Percentiles rank a stretch among this genome's conserved stretches.
phyloP scores from a whole-genome alignment of 2,113 vertebrate genomes.

The Hemicordylus capensis region DNA sequence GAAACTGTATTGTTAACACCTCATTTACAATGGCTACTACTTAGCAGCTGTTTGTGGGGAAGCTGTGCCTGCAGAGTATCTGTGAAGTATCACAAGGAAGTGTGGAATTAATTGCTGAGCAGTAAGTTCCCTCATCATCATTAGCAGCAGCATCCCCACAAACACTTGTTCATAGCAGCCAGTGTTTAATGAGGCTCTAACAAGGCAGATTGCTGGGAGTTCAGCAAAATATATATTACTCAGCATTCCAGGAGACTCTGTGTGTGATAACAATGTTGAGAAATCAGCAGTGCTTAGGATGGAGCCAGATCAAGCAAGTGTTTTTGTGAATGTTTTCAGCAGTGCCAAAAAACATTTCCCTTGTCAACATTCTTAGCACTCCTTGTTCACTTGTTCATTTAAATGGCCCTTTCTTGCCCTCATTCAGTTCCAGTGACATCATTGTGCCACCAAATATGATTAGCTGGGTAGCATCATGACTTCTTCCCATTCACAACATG shows the following conservation, averaged over 20 bases:
- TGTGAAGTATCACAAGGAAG: slow-evolving; percentile 32
- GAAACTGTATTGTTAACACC: slow-evolving; percentile 28
- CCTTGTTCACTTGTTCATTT: background rate
- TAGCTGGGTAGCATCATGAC: background rate
- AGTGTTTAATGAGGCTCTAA: slow-evolving; percentile 42
- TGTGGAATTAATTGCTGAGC: slow-evolving; percentile 35
- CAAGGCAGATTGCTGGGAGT: slow-evolving; percentile 34
- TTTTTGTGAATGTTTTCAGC: background rate
- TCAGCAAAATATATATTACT: slow-evolving; percentile 35
- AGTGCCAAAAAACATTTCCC: background rate
- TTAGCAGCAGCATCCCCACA: slow-evolving; percentile 28
- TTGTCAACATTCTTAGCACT: background rate
- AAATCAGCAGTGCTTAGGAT: background rate
- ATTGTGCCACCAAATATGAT: background rate
- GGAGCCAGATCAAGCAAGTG: background rate
- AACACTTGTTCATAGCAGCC: slow-evolving; percentile 29
- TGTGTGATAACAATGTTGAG: background rate
- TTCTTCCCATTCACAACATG: background rate
- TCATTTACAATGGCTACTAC: slow-evolving; percentile 25
- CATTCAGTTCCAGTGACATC: background rate
- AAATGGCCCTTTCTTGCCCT: background rate
- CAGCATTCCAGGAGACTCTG: slow-evolving; percentile 12
- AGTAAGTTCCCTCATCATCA: slow-evolving; percentile 34
- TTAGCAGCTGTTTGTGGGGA: slow-evolving; percentile 26
- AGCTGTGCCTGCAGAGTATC: slow-evolving; percentile 22